phyloP scores from a whole-genome alignment of 64 coral and sea anemone genomes.

The Anthopleura sola region DNA sequence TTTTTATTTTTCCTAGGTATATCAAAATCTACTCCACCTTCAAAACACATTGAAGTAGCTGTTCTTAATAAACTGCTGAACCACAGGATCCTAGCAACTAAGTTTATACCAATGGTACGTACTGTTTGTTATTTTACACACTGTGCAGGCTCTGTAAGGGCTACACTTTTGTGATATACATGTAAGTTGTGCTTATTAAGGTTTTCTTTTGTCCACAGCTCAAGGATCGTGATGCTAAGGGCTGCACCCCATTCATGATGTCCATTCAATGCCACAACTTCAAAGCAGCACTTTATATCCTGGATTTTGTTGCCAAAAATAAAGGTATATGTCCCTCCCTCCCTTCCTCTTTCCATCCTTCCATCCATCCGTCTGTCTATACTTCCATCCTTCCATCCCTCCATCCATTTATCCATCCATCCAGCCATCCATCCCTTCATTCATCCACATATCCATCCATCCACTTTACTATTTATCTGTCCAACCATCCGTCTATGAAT shows the following conservation, averaged over 20 bases:
- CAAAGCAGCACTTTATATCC: conserved; percentile 71
- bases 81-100: conserved; percentile 28
- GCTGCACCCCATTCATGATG: conserved; percentile 85
- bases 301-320: conserved; percentile 68
- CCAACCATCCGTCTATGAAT: no score
- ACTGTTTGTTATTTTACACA: no score
- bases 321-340: conserved; percentile 31
- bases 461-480: no score
- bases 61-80: conserved; percentile 41
- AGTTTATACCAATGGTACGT: conserved; percentile 53
- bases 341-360: not conserved
- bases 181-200: not conserved
- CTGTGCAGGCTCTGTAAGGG: not conserved
- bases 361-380: no score
- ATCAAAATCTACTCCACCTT: not conserved
- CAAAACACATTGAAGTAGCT: conserved; percentile 27
- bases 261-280: conserved; percentile 88
- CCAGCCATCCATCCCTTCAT: no score
- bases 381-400: no score
- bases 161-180: no score
- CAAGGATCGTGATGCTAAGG: conserved; percentile 65
- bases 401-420: no score
- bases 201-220: conserved; percentile 37
- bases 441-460: no score
- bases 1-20: not conserved